Conservation (phyloP, 2,888 invertebrate species). For the Reticulitermes lucifugus region DNA sequence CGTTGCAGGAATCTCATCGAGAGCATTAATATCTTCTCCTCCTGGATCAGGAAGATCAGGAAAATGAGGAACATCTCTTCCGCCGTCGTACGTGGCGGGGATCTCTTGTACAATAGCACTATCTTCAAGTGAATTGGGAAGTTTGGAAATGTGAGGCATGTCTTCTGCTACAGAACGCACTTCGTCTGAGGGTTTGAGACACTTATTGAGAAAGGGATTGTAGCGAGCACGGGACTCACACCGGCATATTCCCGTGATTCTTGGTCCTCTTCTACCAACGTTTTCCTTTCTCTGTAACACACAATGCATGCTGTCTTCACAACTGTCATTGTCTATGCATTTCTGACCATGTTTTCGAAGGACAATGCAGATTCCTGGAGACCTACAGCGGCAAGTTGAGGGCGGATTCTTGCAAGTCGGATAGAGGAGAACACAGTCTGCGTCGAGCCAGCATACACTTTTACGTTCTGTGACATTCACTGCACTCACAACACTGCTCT, state of each 20-base stretch:
- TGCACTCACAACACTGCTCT: neutral
- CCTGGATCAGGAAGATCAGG: slow-evolving; percentile 45
- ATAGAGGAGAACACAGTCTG: slow-evolving; percentile 27
- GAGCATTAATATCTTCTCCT: slow-evolving; percentile 38
- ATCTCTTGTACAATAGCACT: neutral
- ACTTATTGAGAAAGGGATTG: slow-evolving; percentile 26
- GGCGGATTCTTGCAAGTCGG: slow-evolving; percentile 32
- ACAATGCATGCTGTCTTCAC: slow-evolving; percentile 9
- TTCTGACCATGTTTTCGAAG: slow-evolving; percentile 36
- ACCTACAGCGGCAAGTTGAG: slow-evolving; percentile 34
- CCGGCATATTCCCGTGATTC: slow-evolving; percentile 32
- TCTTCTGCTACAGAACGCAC: neutral
- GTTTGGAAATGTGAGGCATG: neutral
- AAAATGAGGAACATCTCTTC: slow-evolving; percentile 38
- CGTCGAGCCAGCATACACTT: slow-evolving; percentile 37
- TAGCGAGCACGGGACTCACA: slow-evolving; percentile 42
- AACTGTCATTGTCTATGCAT: neutral
- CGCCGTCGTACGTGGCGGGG: neutral
- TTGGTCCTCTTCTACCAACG: neutral
- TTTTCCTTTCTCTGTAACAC: neutral
- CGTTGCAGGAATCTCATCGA: slow-evolving; percentile 46
- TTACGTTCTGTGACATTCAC: slow-evolving; percentile 21
- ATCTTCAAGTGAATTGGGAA: neutral
- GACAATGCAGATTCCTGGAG: slow-evolving; percentile 31
- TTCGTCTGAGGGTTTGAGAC: neutral